These are phyloP conservation scores for Ellobium chinense DNA, from an alignment of 2,888 invertebrate species.

Conservation along the genomic window DNA sequence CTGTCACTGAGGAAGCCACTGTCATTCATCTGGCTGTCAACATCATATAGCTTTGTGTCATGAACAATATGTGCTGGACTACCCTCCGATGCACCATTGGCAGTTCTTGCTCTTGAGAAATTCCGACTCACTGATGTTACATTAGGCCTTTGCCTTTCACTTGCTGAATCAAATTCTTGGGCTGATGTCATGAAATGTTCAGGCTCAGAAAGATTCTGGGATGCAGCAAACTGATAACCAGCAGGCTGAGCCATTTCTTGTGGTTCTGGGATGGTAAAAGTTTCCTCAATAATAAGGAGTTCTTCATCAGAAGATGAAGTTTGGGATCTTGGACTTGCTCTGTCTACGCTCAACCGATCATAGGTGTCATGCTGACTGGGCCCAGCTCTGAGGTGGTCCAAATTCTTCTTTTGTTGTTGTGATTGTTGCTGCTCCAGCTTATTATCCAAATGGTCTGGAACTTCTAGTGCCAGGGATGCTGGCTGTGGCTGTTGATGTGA, in stretches of 20 bases:
- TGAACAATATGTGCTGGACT: not conserved
- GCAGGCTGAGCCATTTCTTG: not conserved
- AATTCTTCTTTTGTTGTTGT: not conserved
- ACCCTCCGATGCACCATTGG: not conserved
- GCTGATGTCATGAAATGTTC: not conserved
- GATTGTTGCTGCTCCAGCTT: not conserved
- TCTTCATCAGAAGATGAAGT: constrained; percentile 30
- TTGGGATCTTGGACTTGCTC: not conserved
- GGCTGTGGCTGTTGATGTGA: not conserved
- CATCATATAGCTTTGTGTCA: not conserved
- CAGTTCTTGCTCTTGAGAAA: not conserved
- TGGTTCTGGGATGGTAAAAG: not conserved
- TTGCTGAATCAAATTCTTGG: not conserved
- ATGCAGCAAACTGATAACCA: not conserved
- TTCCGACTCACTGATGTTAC: not conserved
- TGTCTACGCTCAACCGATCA: not conserved
- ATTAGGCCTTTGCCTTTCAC: not conserved
- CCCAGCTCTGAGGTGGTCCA: not conserved
- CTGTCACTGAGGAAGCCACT: constrained; percentile 5
- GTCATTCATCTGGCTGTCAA: not conserved
- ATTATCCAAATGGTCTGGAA: not conserved
- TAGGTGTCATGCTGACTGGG: not conserved
- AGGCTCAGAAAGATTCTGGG: not conserved
- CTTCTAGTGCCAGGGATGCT: not conserved
- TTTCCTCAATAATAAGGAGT: constrained; percentile 14